Percentiles rank a stretch among this genome's conserved stretches.
Evolutionary conservation across 2,797 vertebrate genomes (phyloP).

Genomic region (Pitangus sulphuratus): DNA sequence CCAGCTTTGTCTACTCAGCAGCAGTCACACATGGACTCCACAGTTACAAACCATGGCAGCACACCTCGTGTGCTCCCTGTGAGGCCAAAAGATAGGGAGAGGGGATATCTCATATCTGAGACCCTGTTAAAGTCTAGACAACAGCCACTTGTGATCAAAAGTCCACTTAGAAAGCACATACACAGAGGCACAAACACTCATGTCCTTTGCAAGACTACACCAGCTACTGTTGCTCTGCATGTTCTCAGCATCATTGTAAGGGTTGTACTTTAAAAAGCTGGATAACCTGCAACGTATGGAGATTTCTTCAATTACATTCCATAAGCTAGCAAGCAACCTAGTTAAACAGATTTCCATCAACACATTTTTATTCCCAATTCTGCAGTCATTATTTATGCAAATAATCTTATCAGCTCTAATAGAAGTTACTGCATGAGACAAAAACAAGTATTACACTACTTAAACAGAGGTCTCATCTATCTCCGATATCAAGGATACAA

Average conservation of each 20-base stretch:
- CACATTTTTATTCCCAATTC: not conserved
- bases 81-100: not conserved
- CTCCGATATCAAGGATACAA: not conserved
- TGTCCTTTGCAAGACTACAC: not conserved
- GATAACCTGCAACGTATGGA: not conserved
- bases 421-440: not conserved
- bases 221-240: not conserved
- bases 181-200: not conserved
- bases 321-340: not conserved
- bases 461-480: not conserved
- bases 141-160: not conserved
- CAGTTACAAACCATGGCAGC: not conserved
- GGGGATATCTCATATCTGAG: not conserved
- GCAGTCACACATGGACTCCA: not conserved
- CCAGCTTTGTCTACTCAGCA: not conserved
- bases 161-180: not conserved
- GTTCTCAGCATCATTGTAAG: not conserved
- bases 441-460: not conserved
- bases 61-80: fast-evolving
- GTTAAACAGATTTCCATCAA: not conserved
- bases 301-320: not conserved
- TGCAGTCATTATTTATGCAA: not conserved
- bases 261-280: not conserved
- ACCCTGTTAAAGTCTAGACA: not conserved
- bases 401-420: not conserved